phyloP scores from a whole-genome alignment of 2,113 vertebrate genomes.

The Corythornis vintsioides region DNA sequence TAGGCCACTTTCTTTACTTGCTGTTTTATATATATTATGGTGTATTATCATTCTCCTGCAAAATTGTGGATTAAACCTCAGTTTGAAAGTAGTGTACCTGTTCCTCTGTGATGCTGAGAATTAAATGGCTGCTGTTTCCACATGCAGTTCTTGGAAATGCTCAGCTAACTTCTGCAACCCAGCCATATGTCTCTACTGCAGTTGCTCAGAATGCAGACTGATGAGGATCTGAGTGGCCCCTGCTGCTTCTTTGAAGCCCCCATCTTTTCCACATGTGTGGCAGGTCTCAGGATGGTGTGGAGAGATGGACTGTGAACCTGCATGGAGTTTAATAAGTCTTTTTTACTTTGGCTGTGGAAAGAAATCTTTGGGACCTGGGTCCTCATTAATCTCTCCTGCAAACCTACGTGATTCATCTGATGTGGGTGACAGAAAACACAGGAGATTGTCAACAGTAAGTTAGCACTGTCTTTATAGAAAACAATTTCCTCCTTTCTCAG shows the following conservation, averaged over 20 bases:
- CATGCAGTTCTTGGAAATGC: neutral
- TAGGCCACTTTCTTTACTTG: neutral
- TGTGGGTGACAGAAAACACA: neutral
- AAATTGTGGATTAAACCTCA: neutral
- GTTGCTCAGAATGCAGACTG: neutral
- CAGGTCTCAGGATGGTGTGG: neutral
- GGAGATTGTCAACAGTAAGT: neutral
- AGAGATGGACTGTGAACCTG: fast-evolving
- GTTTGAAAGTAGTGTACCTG: neutral
- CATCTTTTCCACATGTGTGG: fast-evolving
- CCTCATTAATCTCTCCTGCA: neutral
- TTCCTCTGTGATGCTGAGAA: neutral
- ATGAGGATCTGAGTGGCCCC: neutral
- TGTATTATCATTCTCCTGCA: neutral
- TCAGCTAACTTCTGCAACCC: neutral
- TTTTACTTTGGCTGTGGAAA: neutral
- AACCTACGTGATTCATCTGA: neutral
- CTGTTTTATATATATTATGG: fast-evolving
- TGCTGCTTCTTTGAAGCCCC: neutral
- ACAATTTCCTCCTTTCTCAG: neutral
- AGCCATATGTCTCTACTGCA: fast-evolving
- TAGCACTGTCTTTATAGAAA: neutral
- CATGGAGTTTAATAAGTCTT: neutral
- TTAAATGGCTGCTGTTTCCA: neutral
- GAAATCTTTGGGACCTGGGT: neutral